phyloP scores from a whole-genome alignment of 2,888 invertebrate genomes.

The Notodonta ziczac region DNA sequence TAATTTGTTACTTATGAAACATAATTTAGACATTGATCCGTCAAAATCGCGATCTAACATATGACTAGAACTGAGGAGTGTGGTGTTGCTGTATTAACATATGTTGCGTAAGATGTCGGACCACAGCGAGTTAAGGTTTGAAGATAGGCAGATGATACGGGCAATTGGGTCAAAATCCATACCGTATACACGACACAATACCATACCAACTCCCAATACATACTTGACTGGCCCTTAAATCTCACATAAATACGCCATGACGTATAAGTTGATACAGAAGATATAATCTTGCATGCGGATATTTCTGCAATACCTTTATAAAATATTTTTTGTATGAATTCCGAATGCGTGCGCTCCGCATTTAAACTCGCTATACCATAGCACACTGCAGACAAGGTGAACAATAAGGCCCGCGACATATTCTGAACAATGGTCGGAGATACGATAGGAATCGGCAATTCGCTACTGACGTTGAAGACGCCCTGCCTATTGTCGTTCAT shows the following conservation, averaged over 20 bases:
- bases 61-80: no score
- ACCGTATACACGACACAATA: background rate
- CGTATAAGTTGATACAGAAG: no score
- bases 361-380: conserved; percentile 72
- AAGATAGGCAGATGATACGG: background rate
- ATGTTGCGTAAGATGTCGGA: background rate
- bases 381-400: conserved; percentile 57
- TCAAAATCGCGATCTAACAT: no score
- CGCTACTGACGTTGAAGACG: conserved; percentile 69
- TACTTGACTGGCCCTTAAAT: no score
- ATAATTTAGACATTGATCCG: no score
- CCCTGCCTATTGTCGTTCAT: conserved; percentile 62
- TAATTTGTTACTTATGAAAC: no score
- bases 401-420: conserved; percentile 81
- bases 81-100: background rate
- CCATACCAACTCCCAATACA: no score
- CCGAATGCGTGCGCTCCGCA: conserved; percentile 67
- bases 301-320: conserved; percentile 28
- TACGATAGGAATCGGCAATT: conserved; percentile 80
- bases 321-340: conserved; percentile 58
- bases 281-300: conserved; percentile 20
- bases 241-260: no score
- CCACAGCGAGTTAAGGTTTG: background rate
- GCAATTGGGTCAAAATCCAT: background rate
- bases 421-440: conserved; percentile 79